Base-by-base conservation (phyloP, 2,797 vertebrate species). In the Triplophysa bombifrons region DNA sequence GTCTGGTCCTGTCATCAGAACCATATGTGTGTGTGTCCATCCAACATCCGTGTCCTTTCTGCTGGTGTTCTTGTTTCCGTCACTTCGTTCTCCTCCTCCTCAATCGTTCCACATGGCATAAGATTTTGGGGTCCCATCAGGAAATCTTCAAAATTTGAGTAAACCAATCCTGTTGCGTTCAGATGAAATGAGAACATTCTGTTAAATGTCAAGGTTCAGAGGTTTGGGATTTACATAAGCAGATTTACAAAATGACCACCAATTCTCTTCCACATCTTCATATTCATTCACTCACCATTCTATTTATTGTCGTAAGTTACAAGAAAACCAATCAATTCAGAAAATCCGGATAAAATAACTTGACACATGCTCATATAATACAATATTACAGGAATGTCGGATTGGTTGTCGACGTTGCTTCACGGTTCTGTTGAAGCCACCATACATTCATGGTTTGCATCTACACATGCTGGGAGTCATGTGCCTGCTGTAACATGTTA, bases 11-110 rank as follows among this genome's bases (percentile, higher is more conserved):
- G 30, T 41, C 60, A n/a, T 17, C n/a, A 25, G n/a, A 53, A 22
- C 22, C 68, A 58, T 68, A 25, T 72, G 74, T 78, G 50, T 72
- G 74, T 78, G 50, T 61, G 44, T 51, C 60, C 13, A 58, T 50
- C 50, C 64, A 75, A 14, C 56, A 58, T 19, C 7, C 11, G 20
- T 51, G 19, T 58, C 69, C 41, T 1, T 1, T 51, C n/a, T 70
- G 19, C 3, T 55, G 55, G 48, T 25, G 44, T 2, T 60, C 25
- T 74, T 55, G 6, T 53, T 70, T 22, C 8, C 79, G 63, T 56
- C 34, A 25, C 55, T 56, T 58, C 2, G 5, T 75, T 53, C 41
- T 65, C 38, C 13, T 61, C 56, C 60, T 63, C n/a, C n/a, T 55
- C 22, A 60, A 27, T 27, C 4, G 11, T 0, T 78, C 41, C 17